phyloP scores from a whole-genome alignment of 2,888 invertebrate species.

The Synanthedon tipuliformis region DNA sequence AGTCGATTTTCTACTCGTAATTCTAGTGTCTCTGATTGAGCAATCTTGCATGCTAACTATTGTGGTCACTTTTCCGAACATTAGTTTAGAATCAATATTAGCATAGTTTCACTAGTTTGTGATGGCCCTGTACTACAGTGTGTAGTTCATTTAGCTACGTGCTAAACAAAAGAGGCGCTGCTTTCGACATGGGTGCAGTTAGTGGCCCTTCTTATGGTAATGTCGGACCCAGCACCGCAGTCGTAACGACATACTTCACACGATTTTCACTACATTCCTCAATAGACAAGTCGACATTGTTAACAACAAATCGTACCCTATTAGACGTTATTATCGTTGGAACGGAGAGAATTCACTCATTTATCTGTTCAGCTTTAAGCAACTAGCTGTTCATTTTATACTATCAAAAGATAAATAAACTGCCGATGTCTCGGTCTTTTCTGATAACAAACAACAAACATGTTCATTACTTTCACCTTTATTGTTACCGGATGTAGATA shows the following conservation, averaged over 20 bases:
- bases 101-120: constrained; percentile 54
- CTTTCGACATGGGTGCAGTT: constrained; percentile 50
- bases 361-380: too few relatives aligned
- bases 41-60: constrained; percentile 8
- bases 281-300: constrained; percentile 14
- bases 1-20: too few relatives aligned
- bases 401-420: too few relatives aligned
- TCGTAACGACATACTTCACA: constrained; percentile 36
- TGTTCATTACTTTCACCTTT: too few relatives aligned
- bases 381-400: too few relatives aligned
- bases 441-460: too few relatives aligned
- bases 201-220: constrained; percentile 48
- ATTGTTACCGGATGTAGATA: too few relatives aligned
- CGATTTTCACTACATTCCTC: constrained; percentile 35
- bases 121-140: constrained; percentile 12
- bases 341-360: too few relatives aligned
- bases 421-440: too few relatives aligned
- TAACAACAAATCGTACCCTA: too few relatives aligned
- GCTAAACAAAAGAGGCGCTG: constrained; percentile 47
- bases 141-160: constrained; percentile 42
- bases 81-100: constrained; percentile 20
- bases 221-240: constrained; percentile 15
- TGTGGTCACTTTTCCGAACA: constrained; percentile 20
- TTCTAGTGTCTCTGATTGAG: too few relatives aligned
- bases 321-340: too few relatives aligned